These are phyloP conservation scores for Panthera leo DNA, from an alignment of 2,113 vertebrate genomes.

Conservation along the genomic window DNA sequence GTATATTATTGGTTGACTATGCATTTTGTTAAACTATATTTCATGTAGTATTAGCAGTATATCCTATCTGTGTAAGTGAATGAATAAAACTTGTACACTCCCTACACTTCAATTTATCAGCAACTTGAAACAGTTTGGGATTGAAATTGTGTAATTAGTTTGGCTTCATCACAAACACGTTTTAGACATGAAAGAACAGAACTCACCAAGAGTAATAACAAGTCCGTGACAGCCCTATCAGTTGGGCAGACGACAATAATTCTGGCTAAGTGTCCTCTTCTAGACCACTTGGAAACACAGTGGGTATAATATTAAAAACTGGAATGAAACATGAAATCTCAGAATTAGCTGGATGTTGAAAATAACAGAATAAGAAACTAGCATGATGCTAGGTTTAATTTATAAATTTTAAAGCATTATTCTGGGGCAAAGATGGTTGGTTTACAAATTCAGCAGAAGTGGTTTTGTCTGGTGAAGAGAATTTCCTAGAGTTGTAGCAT, in stretches of 20 bases:
- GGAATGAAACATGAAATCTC: neutral
- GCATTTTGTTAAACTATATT: conserved; percentile 3
- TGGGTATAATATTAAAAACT: neutral
- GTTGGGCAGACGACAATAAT: conserved; percentile 4
- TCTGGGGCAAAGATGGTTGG: neutral
- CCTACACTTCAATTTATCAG: conserved; percentile 58
- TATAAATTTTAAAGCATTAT: conserved; percentile 7
- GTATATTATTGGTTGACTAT: neutral
- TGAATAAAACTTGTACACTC: conserved; percentile 43
- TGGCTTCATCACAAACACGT: conserved; percentile 64
- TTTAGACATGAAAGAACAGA: conserved; percentile 65
- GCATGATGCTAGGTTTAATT: neutral
- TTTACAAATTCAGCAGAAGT: neutral
- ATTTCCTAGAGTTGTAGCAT: neutral
- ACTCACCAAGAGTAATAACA: conserved; percentile 51
- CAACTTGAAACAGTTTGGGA: conserved; percentile 50
- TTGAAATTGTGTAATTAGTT: conserved; percentile 69
- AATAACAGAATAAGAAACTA: conserved; percentile 17
- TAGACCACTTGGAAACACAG: conserved; percentile 12
- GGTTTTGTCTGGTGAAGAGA: neutral
- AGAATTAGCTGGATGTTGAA: neutral
- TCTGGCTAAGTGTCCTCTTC: conserved; percentile 31
- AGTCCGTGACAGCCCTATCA: neutral
- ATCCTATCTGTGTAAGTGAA: neutral
- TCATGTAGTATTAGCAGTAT: neutral